Base-by-base conservation (phyloP, 2,113 vertebrate genomes). In the Anolis carolinensis region DNA sequence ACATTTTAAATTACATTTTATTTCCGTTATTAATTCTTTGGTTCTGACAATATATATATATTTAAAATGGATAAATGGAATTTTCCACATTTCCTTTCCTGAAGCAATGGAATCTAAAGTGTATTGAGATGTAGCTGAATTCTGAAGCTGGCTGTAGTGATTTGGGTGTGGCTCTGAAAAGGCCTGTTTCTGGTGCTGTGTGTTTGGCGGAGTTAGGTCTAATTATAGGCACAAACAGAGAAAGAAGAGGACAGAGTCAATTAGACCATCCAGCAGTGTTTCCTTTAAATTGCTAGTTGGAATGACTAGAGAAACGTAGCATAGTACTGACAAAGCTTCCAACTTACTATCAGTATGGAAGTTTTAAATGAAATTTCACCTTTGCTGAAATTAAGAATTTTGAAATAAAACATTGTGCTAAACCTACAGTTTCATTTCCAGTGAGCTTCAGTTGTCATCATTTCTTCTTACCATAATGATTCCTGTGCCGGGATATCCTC, bases 201-300 rank as follows among this genome's bases (percentile, higher is more conserved):
- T 11, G 30, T 76, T 90, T 65, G 88, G 88, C 90, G 32, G 84
- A 94, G 86, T 90, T 93, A 92, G 91, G 70, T 86, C 94, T 95
- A 95, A 96, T 96, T 96, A 96, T 91, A 96, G 95, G 94, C 87
- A 88, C 86, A 94, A 91, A 94, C 89, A 88, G 93, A 94, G 90
- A 95, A 95, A 92, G 94, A 95, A 93, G 92, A 93, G 95, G 95
- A 93, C 62, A 36, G 87, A 92, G 92, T 95, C 93, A 95, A 89
- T 93, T 92, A 90, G 91, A 90, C 92, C 93, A 95, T 93, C 94
- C 83, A 94, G 90, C 93, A 88, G 65, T 91, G 89, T 92, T 95
- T 95, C 92, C 92, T 95, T 94, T 95, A 95, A 95, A 95, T 95
- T 92, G 94, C 90, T 93, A 87, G 92, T 94, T 94, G 89, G 89